Percentiles rank a stretch among this genome's conserved stretches.
Conservation (phyloP, 92 coral and sea anemone genomes). For the Siderastrea siderea region DNA sequence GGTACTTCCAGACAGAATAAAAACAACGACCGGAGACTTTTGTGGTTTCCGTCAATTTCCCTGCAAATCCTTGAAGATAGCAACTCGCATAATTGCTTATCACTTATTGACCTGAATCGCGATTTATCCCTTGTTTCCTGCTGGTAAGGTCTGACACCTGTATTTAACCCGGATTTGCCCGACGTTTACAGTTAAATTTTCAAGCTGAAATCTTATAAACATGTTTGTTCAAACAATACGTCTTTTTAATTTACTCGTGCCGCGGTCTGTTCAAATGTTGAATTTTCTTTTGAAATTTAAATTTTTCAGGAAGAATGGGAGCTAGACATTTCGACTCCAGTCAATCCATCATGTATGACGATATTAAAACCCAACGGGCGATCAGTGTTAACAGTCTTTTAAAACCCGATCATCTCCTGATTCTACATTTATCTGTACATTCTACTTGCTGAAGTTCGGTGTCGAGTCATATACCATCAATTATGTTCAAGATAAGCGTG, state of each 20-base stretch:
- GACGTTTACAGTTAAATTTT: neutral
- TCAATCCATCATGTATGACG: constrained; percentile 3
- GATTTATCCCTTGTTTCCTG: constrained; percentile 19
- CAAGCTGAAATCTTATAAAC: neutral
- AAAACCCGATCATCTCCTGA: constrained; percentile 1
- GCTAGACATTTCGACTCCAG: constrained; percentile 80
- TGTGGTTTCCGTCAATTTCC: neutral
- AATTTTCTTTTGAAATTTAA: constrained; percentile 53
- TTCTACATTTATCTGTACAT: neutral
- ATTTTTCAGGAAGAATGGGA: constrained; percentile 75
- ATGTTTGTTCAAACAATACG: neutral
- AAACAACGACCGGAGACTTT: neutral
- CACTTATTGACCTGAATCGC: neutral
- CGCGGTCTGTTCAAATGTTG: constrained; percentile 20
- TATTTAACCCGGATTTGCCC: constrained; percentile 47
- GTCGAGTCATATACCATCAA: neutral
- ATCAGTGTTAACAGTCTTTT: neutral
- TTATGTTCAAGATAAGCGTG: neutral
- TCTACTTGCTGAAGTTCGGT: neutral
- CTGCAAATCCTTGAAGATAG: constrained; percentile 41
- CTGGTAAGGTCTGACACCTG: constrained; percentile 17
- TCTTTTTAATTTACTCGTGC: neutral
- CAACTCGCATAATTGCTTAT: constrained; percentile 17
- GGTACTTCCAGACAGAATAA: neutral
- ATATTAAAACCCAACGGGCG: neutral